These are phyloP conservation scores for Asteroscopus sphinx DNA, from an alignment of 2,888 invertebrate genomes.

Conservation along the genomic window DNA sequence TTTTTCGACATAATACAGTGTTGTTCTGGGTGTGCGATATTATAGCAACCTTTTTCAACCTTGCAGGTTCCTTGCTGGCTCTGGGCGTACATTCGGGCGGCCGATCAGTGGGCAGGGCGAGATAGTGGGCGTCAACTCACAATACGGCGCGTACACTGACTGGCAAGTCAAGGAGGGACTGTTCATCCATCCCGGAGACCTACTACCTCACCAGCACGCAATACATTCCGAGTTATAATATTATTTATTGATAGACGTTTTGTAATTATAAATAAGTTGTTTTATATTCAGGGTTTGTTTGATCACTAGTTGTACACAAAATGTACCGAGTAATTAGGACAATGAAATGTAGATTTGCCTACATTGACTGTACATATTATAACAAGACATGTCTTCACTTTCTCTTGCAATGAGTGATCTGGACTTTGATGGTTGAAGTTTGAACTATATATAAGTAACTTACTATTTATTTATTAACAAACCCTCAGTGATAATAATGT, in stretches of 20 bases:
- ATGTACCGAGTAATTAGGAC: not conserved
- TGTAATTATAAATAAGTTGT: constrained; percentile 32
- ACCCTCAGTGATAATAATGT: too few species aligned
- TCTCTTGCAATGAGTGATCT: too few species aligned
- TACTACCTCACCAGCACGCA: constrained; percentile 90
- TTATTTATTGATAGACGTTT: constrained; percentile 48
- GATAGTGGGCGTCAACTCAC: constrained; percentile 95
- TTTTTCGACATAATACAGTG: too few species aligned
- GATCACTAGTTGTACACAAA: not conserved
- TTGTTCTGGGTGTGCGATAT: too few species aligned
- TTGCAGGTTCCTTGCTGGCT: constrained; percentile 94
- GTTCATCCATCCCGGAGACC: constrained; percentile 95
- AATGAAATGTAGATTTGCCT: too few species aligned
- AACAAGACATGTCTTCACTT: too few species aligned
- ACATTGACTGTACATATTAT: constrained; percentile 18
- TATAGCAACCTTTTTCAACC: too few species aligned
- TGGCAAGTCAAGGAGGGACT: constrained; percentile 99
- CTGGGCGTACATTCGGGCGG: constrained; percentile 97
- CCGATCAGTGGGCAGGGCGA: constrained; percentile 99
- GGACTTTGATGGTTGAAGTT: too few species aligned
- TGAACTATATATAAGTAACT: too few species aligned
- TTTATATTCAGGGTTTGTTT: constrained; percentile 24
- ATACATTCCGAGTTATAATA: constrained; percentile 86
- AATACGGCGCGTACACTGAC: constrained; percentile 93
- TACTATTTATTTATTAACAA: too few species aligned